Conservation (phyloP, 1,140 invertebrate species). For the Nylanderia fulva region DNA sequence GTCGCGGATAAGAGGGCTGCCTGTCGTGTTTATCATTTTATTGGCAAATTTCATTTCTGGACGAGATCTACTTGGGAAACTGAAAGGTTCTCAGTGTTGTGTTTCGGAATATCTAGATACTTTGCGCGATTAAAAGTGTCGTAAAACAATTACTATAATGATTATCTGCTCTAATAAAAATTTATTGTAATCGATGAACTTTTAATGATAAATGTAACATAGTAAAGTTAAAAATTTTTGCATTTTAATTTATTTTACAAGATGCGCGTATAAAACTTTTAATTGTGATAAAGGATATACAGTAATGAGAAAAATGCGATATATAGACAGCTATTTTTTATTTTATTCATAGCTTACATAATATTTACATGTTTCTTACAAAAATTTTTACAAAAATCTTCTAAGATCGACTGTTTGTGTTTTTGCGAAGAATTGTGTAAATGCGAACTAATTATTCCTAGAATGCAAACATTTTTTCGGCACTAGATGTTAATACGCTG, state of each 20-base stretch:
- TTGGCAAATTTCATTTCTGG: conserved; percentile 54
- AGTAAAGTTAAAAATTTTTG: background rate
- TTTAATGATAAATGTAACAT: background rate
- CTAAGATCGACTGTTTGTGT: background rate
- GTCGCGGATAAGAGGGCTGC: conserved; percentile 48
- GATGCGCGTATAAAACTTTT: background rate
- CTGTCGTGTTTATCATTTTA: conserved; percentile 56
- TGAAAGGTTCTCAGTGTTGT: conserved; percentile 10
- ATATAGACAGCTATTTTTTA: background rate
- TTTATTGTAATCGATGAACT: background rate
- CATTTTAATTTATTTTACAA: background rate
- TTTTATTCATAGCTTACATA: background rate
- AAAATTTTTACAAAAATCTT: conserved; percentile 12
- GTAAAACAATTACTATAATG: background rate
- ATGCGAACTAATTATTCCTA: background rate
- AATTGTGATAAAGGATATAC: background rate
- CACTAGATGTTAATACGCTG: background rate
- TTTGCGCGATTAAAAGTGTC: background rate
- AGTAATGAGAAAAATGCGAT: background rate
- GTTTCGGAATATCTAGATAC: conserved; percentile 2
- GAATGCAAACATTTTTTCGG: conserved; percentile 19
- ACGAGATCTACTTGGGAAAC: conserved; percentile 37
- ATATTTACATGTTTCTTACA: conserved; percentile 40
- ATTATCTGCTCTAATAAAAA: background rate
- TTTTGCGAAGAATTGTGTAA: background rate